Conservation (phyloP, 2,888 invertebrate species). For the Charanyca ferruginea region DNA sequence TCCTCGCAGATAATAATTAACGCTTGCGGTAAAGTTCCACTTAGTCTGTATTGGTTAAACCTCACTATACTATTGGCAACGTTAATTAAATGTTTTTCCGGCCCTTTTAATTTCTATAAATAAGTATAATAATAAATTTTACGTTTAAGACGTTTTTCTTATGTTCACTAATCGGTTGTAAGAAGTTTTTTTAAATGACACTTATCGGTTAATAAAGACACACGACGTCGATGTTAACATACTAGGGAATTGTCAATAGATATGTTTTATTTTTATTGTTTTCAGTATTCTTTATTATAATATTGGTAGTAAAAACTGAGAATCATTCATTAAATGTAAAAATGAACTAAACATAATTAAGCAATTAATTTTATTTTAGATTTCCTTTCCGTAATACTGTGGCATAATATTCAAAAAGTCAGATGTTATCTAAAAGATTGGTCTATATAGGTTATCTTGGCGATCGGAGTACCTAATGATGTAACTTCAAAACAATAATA, state of each 20-base stretch:
- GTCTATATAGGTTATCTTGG: conserved; percentile 36
- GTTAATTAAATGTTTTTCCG: conserved; percentile 77
- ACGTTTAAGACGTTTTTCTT: conserved; percentile 18
- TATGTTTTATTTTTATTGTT: not conserved
- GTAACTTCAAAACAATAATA: conserved; percentile 47
- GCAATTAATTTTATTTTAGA: conserved; percentile 36
- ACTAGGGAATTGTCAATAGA: not conserved
- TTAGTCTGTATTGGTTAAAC: conserved; percentile 88
- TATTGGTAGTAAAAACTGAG: conserved; percentile 11
- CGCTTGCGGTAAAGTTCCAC: conserved; percentile 90
- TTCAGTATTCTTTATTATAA: not conserved
- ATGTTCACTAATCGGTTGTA: conserved; percentile 15
- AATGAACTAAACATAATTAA: conserved; percentile 18
- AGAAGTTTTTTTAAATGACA: no score
- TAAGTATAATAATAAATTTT: conserved; percentile 41
- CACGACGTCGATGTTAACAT: not conserved
- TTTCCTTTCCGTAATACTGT: conserved; percentile 22
- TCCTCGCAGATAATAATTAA: conserved; percentile 91
- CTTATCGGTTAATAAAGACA: conserved; percentile 3
- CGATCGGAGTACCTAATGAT: conserved; percentile 35
- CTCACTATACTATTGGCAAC: conserved; percentile 83
- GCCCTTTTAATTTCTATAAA: conserved; percentile 61
- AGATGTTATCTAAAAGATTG: conserved; percentile 45
- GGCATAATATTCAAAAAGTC: conserved; percentile 4
- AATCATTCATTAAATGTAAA: conserved; percentile 16